phyloP scores from a whole-genome alignment of 2,797 vertebrate genomes.

The Sibirionetta formosa region DNA sequence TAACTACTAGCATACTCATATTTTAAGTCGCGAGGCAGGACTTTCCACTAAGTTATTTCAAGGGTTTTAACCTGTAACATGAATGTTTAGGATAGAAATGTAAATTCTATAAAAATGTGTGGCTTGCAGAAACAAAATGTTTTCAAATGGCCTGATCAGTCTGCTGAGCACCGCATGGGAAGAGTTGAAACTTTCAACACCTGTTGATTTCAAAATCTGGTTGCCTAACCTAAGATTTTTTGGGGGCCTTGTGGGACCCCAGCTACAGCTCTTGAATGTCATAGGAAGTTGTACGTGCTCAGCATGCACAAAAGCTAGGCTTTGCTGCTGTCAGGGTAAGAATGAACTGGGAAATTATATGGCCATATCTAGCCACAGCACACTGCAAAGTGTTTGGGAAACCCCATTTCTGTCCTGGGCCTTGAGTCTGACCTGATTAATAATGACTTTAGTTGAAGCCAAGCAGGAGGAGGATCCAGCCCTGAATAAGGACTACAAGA shows the following conservation, averaged over 20 bases:
- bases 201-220: background rate
- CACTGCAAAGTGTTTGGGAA: background rate
- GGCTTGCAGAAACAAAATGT: background rate
- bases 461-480: accelerated
- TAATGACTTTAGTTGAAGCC: background rate
- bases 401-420: background rate
- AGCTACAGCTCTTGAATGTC: background rate
- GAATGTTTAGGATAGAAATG: constrained; percentile 5
- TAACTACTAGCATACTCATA: background rate
- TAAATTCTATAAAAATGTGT: background rate
- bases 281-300: accelerated
- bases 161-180: background rate
- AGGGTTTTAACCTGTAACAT: background rate
- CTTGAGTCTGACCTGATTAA: background rate
- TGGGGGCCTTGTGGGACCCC: accelerated
- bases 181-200: background rate
- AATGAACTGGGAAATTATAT: background rate
- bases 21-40: background rate
- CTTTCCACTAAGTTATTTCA: background rate
- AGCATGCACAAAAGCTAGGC: background rate
- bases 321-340: background rate
- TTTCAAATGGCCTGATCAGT: background rate
- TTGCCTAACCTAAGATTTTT: background rate
- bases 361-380: background rate
- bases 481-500: background rate